These are phyloP conservation scores for Gambusia affinis DNA, from an alignment of 2,113 vertebrate species.

Conservation along the genomic window DNA sequence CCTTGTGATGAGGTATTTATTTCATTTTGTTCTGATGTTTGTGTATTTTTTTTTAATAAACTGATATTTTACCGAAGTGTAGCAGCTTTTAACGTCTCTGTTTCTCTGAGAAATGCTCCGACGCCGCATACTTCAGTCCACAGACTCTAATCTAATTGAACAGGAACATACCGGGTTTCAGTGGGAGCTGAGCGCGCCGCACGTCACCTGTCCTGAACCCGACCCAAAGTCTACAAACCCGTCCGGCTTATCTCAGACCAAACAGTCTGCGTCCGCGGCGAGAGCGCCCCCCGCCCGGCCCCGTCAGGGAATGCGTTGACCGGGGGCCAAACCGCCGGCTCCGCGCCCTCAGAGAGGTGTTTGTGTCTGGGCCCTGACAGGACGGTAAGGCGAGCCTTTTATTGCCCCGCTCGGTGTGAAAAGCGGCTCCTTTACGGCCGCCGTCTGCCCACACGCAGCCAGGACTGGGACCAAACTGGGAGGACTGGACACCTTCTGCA, in stretches of 20 bases:
- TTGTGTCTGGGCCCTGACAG: conserved; percentile 80
- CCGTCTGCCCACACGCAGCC: conserved; percentile 69
- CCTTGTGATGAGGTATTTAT: conserved; percentile 50
- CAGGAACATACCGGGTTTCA: conserved; percentile 30
- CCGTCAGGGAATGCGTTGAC: conserved; percentile 69
- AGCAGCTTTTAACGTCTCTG: neutral
- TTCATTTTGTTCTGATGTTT: conserved; percentile 17
- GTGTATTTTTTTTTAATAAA: conserved; percentile 21
- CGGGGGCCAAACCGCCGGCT: conserved; percentile 69
- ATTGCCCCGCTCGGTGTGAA: conserved; percentile 74
- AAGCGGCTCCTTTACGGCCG: conserved; percentile 70
- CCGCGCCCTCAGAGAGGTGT: conserved; percentile 77
- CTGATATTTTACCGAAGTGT: neutral
- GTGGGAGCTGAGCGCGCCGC: conserved; percentile 24
- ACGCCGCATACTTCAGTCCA: conserved; percentile 44
- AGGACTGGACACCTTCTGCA: conserved; percentile 2
- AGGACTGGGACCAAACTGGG: conserved; percentile 8
- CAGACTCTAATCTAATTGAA: conserved; percentile 53
- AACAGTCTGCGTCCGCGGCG: conserved; percentile 72
- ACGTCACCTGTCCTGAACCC: conserved; percentile 66
- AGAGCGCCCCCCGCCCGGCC: conserved; percentile 62
- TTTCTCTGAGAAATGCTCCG: conserved; percentile 32
- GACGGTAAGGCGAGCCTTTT: conserved; percentile 76
- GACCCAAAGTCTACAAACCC: conserved; percentile 79
- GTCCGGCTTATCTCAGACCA: conserved; percentile 74